phyloP scores from a whole-genome alignment of 2,113 vertebrate species.

The Xenopus tropicalis region UCB_Xtro_10.0 CM004443.2:165989501-165990000 shows the following conservation, averaged over 20 bases:
- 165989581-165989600: slow-evolving; percentile 9
- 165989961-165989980: too few species aligned
- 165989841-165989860: slow-evolving; percentile 8
- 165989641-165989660: slow-evolving; percentile 22
- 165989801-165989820: slow-evolving; percentile 10
- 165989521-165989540: too few species aligned
- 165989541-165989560: not conserved
- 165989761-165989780: slow-evolving; percentile 1
- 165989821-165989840: slow-evolving; percentile 1
- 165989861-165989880: not conserved
- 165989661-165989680: slow-evolving; percentile 46
- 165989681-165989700: slow-evolving; percentile 52
- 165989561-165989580: slow-evolving; percentile 14
- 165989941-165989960: too few species aligned
- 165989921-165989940: not conserved
- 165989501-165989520: too few species aligned
- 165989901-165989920: not conserved
- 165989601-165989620: slow-evolving; percentile 42
- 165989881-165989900: not conserved
- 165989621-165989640: slow-evolving; percentile 37
- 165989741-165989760: slow-evolving; percentile 47
- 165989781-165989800: slow-evolving; percentile 6
- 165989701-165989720: slow-evolving; percentile 58
- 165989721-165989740: slow-evolving; percentile 57
- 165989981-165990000: too few species aligned